These are phyloP conservation scores for Actinostola sp. DNA, from an alignment of 92 coral and sea anemone species.

Conservation along the genomic window DNA sequence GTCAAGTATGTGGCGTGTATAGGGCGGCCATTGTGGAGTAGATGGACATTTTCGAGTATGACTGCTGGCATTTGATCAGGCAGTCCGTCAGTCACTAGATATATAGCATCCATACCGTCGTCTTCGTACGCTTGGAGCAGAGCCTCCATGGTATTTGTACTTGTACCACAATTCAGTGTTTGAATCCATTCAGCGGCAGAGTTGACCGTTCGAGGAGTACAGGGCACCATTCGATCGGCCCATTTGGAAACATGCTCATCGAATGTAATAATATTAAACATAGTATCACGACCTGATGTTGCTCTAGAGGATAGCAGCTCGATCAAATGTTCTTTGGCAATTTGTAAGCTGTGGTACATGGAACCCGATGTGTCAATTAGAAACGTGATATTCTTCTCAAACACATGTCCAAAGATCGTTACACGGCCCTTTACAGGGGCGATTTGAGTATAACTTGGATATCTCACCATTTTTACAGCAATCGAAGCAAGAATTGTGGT, in stretches of 20 bases:
- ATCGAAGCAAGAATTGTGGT: no score
- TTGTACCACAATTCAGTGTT: conserved; percentile 82
- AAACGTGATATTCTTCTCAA: conserved; percentile 83
- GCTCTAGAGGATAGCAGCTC: conserved; percentile 89
- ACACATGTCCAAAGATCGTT: conserved; percentile 89
- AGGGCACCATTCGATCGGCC: conserved; percentile 82
- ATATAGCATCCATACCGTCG: conserved; percentile 85
- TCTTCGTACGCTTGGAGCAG: conserved; percentile 89
- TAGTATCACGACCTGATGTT: conserved; percentile 78
- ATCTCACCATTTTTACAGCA: conserved; percentile 62
- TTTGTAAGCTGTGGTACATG: conserved; percentile 87
- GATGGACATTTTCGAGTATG: conserved; percentile 81
- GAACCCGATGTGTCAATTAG: conserved; percentile 94
- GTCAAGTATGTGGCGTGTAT: conserved; percentile 89
- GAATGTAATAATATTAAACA: conserved; percentile 92
- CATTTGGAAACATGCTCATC: conserved; percentile 81
- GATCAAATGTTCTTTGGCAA: conserved; percentile 86
- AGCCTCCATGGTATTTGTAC: conserved; percentile 95
- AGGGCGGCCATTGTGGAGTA: conserved; percentile 77
- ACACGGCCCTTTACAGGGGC: conserved; percentile 70
- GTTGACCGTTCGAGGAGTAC: conserved; percentile 87
- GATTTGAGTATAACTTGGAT: conserved; percentile 54
- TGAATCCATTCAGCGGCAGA: conserved; percentile 86
- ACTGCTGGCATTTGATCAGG: conserved; percentile 93
- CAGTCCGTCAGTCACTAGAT: conserved; percentile 92